phyloP scores from a whole-genome alignment of 2,888 invertebrate species.

The Agrotis segetum region DNA sequence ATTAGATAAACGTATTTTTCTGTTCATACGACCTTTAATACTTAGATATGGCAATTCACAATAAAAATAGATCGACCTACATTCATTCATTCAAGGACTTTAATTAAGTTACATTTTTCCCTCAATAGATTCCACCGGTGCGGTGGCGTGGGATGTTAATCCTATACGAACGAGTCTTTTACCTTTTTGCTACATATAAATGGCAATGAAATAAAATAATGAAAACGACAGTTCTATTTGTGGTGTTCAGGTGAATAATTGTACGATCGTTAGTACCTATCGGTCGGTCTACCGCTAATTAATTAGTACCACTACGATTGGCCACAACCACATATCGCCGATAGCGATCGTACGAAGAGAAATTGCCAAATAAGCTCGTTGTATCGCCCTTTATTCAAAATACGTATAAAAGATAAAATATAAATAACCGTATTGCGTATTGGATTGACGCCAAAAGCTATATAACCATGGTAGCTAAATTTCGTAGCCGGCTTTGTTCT shows the following conservation, averaged over 20 bases:
- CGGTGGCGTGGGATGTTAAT: constrained; percentile 31
- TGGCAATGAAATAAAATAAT: constrained; percentile 8
- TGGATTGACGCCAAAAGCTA: constrained; percentile 60
- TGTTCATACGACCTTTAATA: background rate
- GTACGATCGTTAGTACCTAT: background rate
- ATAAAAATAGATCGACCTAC: constrained; percentile 23
- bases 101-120: constrained; percentile 26
- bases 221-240: background rate
- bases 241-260: constrained; percentile 3
- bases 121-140: constrained; percentile 9
- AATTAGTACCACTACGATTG: constrained; percentile 26
- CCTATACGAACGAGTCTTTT: background rate
- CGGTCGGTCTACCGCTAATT: constrained; percentile 28
- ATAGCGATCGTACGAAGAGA: constrained; percentile 4
- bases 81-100: constrained; percentile 25
- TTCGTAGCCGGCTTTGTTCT: constrained; percentile 58
- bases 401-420: constrained; percentile 48
- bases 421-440: constrained; percentile 59
- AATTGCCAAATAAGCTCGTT: constrained; percentile 32
- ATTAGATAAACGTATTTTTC: background rate
- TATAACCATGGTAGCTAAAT: constrained; percentile 55
- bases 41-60: background rate
- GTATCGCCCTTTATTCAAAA: constrained; percentile 49
- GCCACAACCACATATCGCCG: constrained; percentile 36
- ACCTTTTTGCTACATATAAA: background rate